Base-by-base conservation (phyloP, 2,797 vertebrate genomes). In the Gymnoscopelus braueri region DNA sequence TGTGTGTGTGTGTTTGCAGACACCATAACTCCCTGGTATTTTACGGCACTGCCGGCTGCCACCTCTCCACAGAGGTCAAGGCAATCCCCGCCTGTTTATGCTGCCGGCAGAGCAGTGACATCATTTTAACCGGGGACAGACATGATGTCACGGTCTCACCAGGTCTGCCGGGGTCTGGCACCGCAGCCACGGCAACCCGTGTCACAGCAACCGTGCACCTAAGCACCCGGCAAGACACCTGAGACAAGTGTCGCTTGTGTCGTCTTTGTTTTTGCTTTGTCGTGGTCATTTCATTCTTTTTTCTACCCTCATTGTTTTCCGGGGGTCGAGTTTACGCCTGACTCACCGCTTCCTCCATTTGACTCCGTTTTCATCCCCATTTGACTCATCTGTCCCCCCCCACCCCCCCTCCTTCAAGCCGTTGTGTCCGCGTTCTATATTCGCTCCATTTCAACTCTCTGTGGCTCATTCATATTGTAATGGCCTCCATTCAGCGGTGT, bases 391-490 rank as follows among this genome's bases (percentile, higher is more conserved):
- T 62, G 72, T 83, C 78, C 87, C 54, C 54, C 23, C 11, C 19
- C 7, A 1, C 54, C 55, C 8, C 7, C 2, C 23, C 55, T 23
- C 19, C 15, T 10, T 7, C 32, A 35, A 35, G 32, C 32, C 32
- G 32, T 2, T 7, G 32, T 35, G 32, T 35, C 32, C 32, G 32
- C 32, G 32, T 35, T 32, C 29, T 32, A 32, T 19, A 19, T 80
- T 83, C 72, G 60, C 84, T 84, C 89, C 81, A 85, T 86, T 90
- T 89, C 80, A 78, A 75, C 86, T 88, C 85, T 78, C 84, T 90
- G 88, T 84, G 80, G 61, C 84, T 84, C 89, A 90, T 91, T 92
- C 85, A 90, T 91, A 91, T 91, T 92, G 79, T 88, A 92, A 92
- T 92, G 80, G 82, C 39, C 74, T 85, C 87, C 87, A 86, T 91